Base-by-base conservation (phyloP, 2,797 vertebrate species). In the Tragopan temminckii region DNA sequence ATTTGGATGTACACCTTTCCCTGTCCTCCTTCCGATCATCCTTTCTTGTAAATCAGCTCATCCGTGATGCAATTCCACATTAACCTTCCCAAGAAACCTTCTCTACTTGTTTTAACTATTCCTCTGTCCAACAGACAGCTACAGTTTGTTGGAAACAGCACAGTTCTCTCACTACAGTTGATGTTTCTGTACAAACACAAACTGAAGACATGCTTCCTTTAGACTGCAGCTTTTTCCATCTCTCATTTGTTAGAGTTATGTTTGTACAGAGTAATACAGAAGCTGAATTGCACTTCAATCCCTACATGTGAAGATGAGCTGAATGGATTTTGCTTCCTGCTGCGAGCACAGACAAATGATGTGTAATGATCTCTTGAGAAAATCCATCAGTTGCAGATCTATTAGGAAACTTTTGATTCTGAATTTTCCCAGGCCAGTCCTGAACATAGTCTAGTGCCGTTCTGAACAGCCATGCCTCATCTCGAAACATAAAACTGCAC, bases 191-290 rank as follows among this genome's bases (percentile, higher is more conserved):
- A 33, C 16, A 43, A 46, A 24, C 35, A 43, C 53, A 55, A n/a
- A 20, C n/a, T 9, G 9, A 68, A 88, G 33, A 40, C 23, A 1
- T 0, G 0, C 11, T 57, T 61, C 46, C 23, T 45, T 27, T 33
- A 27, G 18, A 8, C 21, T 77, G 16, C 42, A 63, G 11, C 31
- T 29, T 36, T 42, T 36, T 45, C 46, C 40, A 9, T 45, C 25
- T 46, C 14, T 61, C 33, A 19, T 18, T 69, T 76, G 2, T 33
- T 74, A 23, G 20, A 3, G 53, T 42, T 36, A 2, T 36, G 57
- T 24, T 40, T 67, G 8, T 52, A 63, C 15, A 64, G 31, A 45
- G 21, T 19, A 18, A 11, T 15, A 20, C 8, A 62, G 36, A 66
- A 61, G 13, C n/a, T 43, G 35, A 68, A 29, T 11, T n/a, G 14